These are phyloP conservation scores for Callosobruchus maculatus DNA, from an alignment of 2,888 invertebrate species.

Conservation along the genomic window DNA sequence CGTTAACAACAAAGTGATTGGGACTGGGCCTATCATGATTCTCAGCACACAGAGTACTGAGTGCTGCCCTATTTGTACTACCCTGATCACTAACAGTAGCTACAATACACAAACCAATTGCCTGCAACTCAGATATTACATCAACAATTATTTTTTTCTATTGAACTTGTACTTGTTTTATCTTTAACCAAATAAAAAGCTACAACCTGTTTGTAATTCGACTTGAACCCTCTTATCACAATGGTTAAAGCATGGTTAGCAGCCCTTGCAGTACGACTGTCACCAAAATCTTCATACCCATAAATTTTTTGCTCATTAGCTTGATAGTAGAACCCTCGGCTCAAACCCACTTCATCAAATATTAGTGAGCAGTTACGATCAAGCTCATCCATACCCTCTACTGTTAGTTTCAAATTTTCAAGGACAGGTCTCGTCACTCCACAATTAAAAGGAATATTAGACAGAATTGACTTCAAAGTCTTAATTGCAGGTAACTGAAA, in stretches of 20 bases:
- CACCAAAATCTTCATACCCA: slow-evolving; percentile 26
- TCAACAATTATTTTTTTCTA: too few species aligned
- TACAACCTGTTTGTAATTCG: slow-evolving; percentile 8
- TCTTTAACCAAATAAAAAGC: slow-evolving; percentile 13
- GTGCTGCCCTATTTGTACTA: slow-evolving; percentile 11
- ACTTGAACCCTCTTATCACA: slow-evolving; percentile 7
- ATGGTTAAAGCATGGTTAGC: slow-evolving; percentile 12
- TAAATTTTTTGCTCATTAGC: slow-evolving; percentile 8
- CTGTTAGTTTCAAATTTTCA: slow-evolving; percentile 13
- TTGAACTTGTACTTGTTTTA: slow-evolving; percentile 1
- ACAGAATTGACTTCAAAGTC: slow-evolving; percentile 20
- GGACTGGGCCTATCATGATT: slow-evolving; percentile 2
- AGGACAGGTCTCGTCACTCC: slow-evolving; percentile 20
- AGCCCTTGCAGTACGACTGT: slow-evolving; percentile 4
- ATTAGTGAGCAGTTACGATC: slow-evolving; percentile 21
- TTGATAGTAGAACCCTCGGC: slow-evolving; percentile 19
- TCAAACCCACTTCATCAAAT: slow-evolving; percentile 26
- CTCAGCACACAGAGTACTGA: background rate
- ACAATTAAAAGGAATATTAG: slow-evolving; percentile 21
- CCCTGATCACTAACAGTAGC: too few species aligned
- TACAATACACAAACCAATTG: slow-evolving; percentile 8
- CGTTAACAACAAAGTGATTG: slow-evolving; percentile 7
- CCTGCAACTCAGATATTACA: too few species aligned
- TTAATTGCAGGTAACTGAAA: slow-evolving; percentile 23
- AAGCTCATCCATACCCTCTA: slow-evolving; percentile 16